Conservation (phyloP, 2,113 vertebrate genomes). For the Trematocara variabile region DNA sequence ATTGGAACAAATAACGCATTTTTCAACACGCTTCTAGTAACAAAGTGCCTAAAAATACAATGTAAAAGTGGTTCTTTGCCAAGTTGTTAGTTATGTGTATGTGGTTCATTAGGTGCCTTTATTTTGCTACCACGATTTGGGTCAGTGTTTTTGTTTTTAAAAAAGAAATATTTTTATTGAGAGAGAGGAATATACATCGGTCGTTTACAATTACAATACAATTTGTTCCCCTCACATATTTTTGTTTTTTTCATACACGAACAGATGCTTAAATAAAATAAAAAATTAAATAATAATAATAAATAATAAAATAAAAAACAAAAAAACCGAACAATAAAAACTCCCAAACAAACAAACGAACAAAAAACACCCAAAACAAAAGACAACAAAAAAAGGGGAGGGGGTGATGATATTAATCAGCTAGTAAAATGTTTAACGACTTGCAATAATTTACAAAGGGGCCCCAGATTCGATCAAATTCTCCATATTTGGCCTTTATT, state of each 20-base stretch:
- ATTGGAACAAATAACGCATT: background rate
- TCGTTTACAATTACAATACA: background rate
- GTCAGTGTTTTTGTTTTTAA: background rate
- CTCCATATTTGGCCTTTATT: background rate
- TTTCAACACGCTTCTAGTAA: accelerated
- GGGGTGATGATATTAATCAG: background rate
- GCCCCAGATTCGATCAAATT: background rate
- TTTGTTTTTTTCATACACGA: accelerated
- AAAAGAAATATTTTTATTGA: accelerated
- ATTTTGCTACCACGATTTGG: background rate
- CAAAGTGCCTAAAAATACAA: background rate
- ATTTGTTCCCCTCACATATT: background rate
- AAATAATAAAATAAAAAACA: too few species aligned
- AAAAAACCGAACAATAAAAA: background rate
- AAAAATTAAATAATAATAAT: background rate
- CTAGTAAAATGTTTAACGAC: background rate
- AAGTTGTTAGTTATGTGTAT: background rate
- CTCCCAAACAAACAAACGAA: background rate
- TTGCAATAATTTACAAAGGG: background rate
- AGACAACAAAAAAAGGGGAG: background rate
- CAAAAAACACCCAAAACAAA: accelerated
- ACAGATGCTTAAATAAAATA: background rate
- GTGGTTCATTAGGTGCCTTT: background rate
- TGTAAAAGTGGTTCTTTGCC: background rate
- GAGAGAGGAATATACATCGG: background rate